Base-by-base conservation (phyloP, 2,888 invertebrate genomes). In the Hetaerina titia region DNA sequence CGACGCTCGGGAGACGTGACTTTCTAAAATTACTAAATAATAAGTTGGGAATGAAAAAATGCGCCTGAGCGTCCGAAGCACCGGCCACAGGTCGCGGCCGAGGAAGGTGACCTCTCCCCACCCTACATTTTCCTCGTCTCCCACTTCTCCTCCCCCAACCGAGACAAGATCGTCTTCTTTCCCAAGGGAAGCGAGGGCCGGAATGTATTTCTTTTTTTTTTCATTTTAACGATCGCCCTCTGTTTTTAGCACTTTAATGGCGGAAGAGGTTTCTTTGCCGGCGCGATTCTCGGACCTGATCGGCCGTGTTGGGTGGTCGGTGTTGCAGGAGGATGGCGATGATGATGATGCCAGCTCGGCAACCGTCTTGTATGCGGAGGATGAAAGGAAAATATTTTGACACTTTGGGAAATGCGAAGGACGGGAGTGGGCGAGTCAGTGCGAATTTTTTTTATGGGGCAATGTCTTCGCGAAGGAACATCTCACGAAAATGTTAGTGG, bases 161-260 rank as follows among this genome's bases (percentile, higher is more conserved):
- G 45, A 45, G 81, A 81, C 25, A 31, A 31, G 81, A 81, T 81
- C 81, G 31, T 81, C 25, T 81, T 81, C 25, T 25, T 81, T 31
- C 81, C 31, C 81, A 81, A 81, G 81, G 81, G 81, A 81, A 81
- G 81, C 81, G 31, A 15, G 81, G 7, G 5, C 69, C 5, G n/a
- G 69, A 69, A 69, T 69, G 1, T 45, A 4, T 45, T 45, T 45
- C 45, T 45, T n/a, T 81, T 74, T 31, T 81, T 13, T 31, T n/a
- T 31, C 11, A n/a, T 81, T 81, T 81, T 81, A 81, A 81, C 81
- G 81, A 81, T 31, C 81, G 31, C 31, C 31, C 81, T 22, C 81
- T 81, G 81, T 81, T 81, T 81, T 81, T 81, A 81, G 81, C 81
- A 31, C 81, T 81, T 81, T 31, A 15, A 81, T 81, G 81, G 81